Conservation (phyloP, 2,888 invertebrate species). For the Dorcus parallelipipedus region DNA sequence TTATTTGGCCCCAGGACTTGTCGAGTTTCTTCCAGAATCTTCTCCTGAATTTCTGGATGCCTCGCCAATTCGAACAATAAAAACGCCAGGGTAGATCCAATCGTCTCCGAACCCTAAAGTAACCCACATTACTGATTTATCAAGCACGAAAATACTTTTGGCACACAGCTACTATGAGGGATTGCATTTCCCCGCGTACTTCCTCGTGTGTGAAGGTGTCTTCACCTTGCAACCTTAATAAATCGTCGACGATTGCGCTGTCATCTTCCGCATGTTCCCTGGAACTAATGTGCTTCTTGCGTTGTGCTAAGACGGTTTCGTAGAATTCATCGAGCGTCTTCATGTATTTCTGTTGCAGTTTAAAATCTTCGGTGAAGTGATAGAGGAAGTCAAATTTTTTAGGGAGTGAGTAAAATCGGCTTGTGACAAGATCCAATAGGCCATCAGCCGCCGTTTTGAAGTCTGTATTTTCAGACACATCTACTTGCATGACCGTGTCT, state of each 20-base stretch:
- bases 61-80: conserved; percentile 21
- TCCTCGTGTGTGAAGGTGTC: no score
- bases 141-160: no score
- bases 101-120: conserved; percentile 29
- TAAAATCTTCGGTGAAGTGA: conserved; percentile 21
- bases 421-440: conserved; percentile 19
- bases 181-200: no score
- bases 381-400: conserved; percentile 24
- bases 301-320: no score
- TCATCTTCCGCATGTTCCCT: no score
- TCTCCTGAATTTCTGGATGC: conserved; percentile 25
- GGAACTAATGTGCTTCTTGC: no score
- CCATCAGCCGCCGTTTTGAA: no score
- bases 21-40: conserved; percentile 25
- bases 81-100: conserved; percentile 21
- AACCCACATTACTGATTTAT: neutral
- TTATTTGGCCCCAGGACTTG: conserved; percentile 9
- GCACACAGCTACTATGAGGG: no score
- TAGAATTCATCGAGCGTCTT: conserved; percentile 18
- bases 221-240: no score
- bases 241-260: no score
- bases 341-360: conserved; percentile 17
- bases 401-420: conserved; percentile 24
- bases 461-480: no score
- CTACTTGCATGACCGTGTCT: no score